Percentiles rank a stretch among this genome's conserved stretches.
phyloP scores from a whole-genome alignment of 2,113 vertebrate species.

The Gasterosteus nipponicus region DNA sequence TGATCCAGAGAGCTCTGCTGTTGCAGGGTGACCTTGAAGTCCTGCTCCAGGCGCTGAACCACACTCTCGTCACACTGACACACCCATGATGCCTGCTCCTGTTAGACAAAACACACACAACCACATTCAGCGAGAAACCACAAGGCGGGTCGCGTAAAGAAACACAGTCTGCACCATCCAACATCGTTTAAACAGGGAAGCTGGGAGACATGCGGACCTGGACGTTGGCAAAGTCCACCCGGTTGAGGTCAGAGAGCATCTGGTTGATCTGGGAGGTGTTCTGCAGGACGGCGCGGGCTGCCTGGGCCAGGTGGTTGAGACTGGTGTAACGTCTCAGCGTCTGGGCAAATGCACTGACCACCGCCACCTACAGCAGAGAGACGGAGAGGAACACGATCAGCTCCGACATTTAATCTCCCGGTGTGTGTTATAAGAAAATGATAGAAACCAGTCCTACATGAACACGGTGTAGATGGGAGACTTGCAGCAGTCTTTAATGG shows the following conservation, averaged over 20 bases:
- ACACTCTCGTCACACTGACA: constrained; percentile 96
- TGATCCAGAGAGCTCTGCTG: constrained; percentile 99
- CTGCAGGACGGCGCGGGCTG: constrained; percentile 94
- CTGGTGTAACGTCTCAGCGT: constrained; percentile 95
- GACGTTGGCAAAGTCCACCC: constrained; percentile 97
- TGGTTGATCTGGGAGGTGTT: constrained; percentile 99
- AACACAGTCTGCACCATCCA: no score
- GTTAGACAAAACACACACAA: constrained; percentile 40
- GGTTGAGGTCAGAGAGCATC: constrained; percentile 99
- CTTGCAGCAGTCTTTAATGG: not conserved
- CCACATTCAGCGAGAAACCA: constrained; percentile 3
- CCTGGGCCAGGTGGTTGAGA: constrained; percentile 96
- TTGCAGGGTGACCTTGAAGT: constrained; percentile 97
- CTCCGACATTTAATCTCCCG: not conserved
- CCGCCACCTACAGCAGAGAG: constrained; percentile 83
- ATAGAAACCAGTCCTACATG: not conserved
- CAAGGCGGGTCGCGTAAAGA: not conserved
- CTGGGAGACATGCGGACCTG: constrained; percentile 82
- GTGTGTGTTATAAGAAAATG: not conserved
- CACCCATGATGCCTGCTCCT: constrained; percentile 99
- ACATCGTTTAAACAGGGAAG: not conserved
- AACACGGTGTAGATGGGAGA: not conserved
- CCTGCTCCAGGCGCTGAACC: constrained; percentile 96
- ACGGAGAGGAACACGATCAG: not conserved
- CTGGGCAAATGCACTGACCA: constrained; percentile 96